A percentile compares a stretch with the other conserved stretches of the same genome.
phyloP scores from a whole-genome alignment of 1,140 invertebrate genomes.

The Drosophila mauritiana region DNA sequence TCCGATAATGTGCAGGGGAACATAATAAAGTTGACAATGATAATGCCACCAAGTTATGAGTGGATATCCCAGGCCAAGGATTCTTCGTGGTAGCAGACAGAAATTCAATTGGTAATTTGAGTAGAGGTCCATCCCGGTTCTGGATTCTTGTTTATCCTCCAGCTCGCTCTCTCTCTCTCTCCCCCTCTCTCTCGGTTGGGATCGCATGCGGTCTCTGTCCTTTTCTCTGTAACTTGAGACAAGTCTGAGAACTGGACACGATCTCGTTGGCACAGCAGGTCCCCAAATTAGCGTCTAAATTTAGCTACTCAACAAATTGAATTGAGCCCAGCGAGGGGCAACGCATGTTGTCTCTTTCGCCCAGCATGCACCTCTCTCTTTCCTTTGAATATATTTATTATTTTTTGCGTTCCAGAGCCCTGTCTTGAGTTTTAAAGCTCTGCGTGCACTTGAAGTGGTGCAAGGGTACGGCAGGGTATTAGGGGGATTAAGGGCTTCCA shows the following conservation, averaged over 20 bases:
- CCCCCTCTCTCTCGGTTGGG: not conserved
- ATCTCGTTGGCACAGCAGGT: slow-evolving; percentile 63
- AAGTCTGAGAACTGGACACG: slow-evolving; percentile 51
- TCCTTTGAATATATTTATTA: not conserved
- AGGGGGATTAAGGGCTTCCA: slow-evolving; percentile 38
- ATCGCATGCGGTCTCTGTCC: not conserved
- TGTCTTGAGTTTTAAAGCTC: slow-evolving; percentile 37
- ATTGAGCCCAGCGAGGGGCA: slow-evolving; percentile 40
- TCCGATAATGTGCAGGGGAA: slow-evolving; percentile 5
- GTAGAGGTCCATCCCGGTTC: slow-evolving; percentile 31
- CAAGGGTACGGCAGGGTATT: slow-evolving; percentile 1
- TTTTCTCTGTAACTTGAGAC: slow-evolving; percentile 38
- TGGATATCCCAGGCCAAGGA: slow-evolving; percentile 19
- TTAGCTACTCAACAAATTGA: slow-evolving; percentile 71
- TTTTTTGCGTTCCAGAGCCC: not conserved
- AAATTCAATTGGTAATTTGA: slow-evolving; percentile 69
- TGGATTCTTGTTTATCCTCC: slow-evolving; percentile 16
- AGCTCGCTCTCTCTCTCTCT: not conserved
- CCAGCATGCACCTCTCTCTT: not conserved
- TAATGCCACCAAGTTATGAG: slow-evolving; percentile 57
- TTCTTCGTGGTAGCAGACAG: slow-evolving; percentile 24
- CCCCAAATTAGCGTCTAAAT: slow-evolving; percentile 79
- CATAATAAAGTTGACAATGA: slow-evolving; percentile 51
- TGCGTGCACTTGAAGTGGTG: slow-evolving; percentile 26
- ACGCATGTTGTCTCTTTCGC: not conserved